These are phyloP conservation scores for Mionectes olivaceus DNA, from an alignment of 2,797 vertebrate genomes.

Conservation along the genomic window DNA sequence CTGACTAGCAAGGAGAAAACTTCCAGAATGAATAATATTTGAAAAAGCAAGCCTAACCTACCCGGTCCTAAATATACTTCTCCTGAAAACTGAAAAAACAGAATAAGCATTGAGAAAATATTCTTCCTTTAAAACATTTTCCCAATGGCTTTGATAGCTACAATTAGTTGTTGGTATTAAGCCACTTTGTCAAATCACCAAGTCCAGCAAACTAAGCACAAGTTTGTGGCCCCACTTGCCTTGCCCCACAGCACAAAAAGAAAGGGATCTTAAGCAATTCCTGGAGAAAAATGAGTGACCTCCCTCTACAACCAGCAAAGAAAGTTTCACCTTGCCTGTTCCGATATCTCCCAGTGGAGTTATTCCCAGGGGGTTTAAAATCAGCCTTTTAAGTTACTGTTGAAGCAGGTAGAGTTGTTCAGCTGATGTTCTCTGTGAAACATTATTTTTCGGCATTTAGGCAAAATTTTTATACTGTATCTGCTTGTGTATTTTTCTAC, in stretches of 20 bases:
- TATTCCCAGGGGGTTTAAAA: background rate
- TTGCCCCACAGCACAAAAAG: background rate
- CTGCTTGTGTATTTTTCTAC: background rate
- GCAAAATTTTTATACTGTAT: background rate
- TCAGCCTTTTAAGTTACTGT: background rate
- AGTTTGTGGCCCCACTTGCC: too few species aligned
- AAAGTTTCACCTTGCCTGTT: background rate
- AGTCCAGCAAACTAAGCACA: background rate
- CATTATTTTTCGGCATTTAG: background rate
- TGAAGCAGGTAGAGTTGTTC: background rate
- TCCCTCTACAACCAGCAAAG: background rate
- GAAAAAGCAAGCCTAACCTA: background rate
- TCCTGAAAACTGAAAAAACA: background rate
- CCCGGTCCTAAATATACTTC: background rate
- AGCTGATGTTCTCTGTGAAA: background rate
- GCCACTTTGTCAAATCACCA: background rate
- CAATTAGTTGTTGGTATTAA: background rate
- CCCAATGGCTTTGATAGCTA: background rate
- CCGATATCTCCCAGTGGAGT: accelerated
- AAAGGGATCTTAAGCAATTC: background rate
- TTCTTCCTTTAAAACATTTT: background rate
- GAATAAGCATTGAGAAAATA: background rate
- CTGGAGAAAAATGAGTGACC: background rate
- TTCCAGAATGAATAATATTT: background rate
- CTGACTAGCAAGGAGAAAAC: background rate